Evolutionary conservation across 1,140 invertebrate genomes (phyloP), one percentile per base, ranked within the genome.

Genomic region (Carposina sasakii): DNA sequence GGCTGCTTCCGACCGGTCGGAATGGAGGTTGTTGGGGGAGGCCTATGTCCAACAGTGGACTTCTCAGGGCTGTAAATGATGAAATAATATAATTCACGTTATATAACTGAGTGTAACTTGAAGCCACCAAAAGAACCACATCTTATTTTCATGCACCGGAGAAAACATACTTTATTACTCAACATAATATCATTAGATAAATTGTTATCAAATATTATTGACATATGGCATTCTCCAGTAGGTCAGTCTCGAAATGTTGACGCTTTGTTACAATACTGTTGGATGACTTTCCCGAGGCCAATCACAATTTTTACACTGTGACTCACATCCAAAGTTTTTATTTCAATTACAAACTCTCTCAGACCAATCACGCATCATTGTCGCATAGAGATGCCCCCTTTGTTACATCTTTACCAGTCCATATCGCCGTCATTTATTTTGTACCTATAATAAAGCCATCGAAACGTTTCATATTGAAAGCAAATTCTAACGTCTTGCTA

Each of bases 311-410:
- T 67, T 72, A 33, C 28, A 22, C 24, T 59, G 54, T 81, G 75
- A 78, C 52, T 81, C 73, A 79, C 48, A 55, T 49, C 16, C 52
- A 63, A 60, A 64, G 60, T 61, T 73, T 65, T 62, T 60, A 75
- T 72, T 78, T 78, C 68, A 76, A 77, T 81, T 78, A 81, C 63
- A 76, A 61, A 67, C 63, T 81, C 74, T 75, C 76, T 70, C 61
- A 42, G 53, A 62, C 54, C 71, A 83, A 83, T 83, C 74, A 83
- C 66, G 60, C 47, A 45, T 75, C 64, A 79, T 83, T 83, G 79
- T 83, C 75, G 71, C 72, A 67, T 66, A 60, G 54, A 67, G 56
- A 67, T 58, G 65, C 54, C 56, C 41, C 48, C 60, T 71, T 81
- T 77, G 67, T 76, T 63, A 52, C 41, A 62, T 63, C 58, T 60